Evolutionary conservation across 2,113 vertebrate species (phyloP).

Genomic region (Rousettus leschenaultii): DNA sequence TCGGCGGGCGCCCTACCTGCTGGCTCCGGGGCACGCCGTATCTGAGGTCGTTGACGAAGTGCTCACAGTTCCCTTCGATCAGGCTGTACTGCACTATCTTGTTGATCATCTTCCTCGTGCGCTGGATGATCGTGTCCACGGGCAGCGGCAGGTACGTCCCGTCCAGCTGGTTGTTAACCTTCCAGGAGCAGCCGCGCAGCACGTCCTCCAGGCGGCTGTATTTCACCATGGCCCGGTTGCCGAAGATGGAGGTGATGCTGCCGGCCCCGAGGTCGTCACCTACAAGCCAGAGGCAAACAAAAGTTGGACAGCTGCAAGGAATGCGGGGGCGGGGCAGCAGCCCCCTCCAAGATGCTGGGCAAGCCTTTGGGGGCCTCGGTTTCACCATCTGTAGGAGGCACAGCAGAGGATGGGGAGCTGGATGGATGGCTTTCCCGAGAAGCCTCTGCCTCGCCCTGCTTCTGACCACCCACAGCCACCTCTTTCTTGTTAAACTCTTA

Average conservation of each 20-base stretch:
- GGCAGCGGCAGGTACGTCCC: slow-evolving; percentile 74
- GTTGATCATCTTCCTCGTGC: slow-evolving; percentile 75
- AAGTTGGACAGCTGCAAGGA: not conserved
- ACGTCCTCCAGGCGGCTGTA: slow-evolving; percentile 82
- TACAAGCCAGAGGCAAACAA: slow-evolving; percentile 29
- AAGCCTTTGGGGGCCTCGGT: not conserved
- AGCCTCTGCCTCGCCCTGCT: not conserved
- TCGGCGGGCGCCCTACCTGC: slow-evolving; percentile 66
- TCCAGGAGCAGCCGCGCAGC: slow-evolving; percentile 77
- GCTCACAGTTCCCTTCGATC: slow-evolving; percentile 86
- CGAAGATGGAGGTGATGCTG: slow-evolving; percentile 84
- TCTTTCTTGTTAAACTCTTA: not conserved
- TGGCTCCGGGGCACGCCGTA: slow-evolving; percentile 85
- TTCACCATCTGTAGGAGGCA: not conserved
- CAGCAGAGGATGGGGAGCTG: not conserved
- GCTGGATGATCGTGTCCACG: slow-evolving; percentile 67
- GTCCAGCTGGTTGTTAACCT: slow-evolving; percentile 85
- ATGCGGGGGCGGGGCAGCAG: accelerated
- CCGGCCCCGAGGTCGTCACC: slow-evolving; percentile 76
- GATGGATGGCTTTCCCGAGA: not conserved
- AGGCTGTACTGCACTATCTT: slow-evolving; percentile 79
- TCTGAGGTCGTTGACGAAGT: slow-evolving; percentile 86
- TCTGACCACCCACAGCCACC: accelerated
- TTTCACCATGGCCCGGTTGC: slow-evolving; percentile 82
- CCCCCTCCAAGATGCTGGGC: not conserved